Evolutionary conservation across 1,140 invertebrate genomes (phyloP), one percentile per base, ranked within the genome.

Genomic region (Bicyclus anynana): DNA sequence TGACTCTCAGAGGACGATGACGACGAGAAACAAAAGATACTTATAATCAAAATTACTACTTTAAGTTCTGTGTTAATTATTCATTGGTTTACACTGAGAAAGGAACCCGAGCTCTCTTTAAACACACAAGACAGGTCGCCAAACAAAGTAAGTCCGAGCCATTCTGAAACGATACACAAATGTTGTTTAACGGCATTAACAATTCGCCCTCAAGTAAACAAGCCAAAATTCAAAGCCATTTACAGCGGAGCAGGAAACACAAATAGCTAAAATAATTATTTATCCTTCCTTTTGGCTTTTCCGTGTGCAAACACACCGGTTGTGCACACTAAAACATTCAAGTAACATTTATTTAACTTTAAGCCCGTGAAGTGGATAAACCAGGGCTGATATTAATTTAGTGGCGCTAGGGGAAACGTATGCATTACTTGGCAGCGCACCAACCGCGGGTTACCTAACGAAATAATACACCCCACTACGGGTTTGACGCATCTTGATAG

Each of bases 301-400:
- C 40, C 16, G 18, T 44, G 10, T 44, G 40, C 40, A 40, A 33
- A 17, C 14, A 5, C 37, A 40, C 14, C 13, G 37, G 17, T 18
- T 44, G 17, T 2, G 12, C 20, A 44, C 17, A 44, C 3, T 7
- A 20, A n/a, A 12, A 20, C 17, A 12, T 33, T 33, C 2, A n/a
- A 20, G 40, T 20, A 17, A 20, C 37, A 21, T 20, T 44, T 44
- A 44, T 44, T 20, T 44, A 44, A 44, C 17, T 44, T 44, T 20
- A 20, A 44, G 40, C 5, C 17, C 7, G 16, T 44, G 40, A 44
- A 44, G 16, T 20, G 40, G 40, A 44, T 44, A 44, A 37, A 33
- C 42, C 18, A 47, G 72, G 66, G 69, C 55, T 64, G 67, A 76
- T 83, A 80, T 83, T 83, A 83, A 83, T 79, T 83, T 72, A 79